Evolutionary conservation across 2,888 invertebrate species (phyloP).

Genomic region (Mamestra brassicae): DNA sequence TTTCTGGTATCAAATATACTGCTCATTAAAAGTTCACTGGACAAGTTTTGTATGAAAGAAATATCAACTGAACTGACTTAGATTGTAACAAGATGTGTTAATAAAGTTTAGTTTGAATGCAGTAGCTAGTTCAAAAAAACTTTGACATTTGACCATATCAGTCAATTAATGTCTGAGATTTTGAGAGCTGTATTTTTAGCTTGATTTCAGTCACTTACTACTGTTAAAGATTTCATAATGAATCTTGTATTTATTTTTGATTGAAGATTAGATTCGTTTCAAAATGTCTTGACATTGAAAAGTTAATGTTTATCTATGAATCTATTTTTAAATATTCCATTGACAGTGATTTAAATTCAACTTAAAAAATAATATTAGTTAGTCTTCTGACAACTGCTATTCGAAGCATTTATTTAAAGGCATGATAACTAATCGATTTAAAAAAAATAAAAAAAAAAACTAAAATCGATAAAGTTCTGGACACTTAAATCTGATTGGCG

Average conservation of each 20-base stretch:
- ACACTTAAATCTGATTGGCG: constrained; percentile 28
- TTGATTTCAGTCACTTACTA: constrained; percentile 14
- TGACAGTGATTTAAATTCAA: neutral
- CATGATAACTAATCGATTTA: constrained; percentile 10
- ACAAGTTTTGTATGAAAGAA: constrained; percentile 46
- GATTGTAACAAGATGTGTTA: constrained; percentile 52
- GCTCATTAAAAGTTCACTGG: constrained; percentile 74
- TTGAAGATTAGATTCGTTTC: constrained; percentile 14
- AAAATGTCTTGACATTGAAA: constrained; percentile 9
- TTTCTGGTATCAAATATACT: constrained; percentile 68
- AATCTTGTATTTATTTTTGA: constrained; percentile 18
- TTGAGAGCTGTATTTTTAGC: constrained; percentile 28
- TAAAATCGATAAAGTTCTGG: constrained; percentile 23
- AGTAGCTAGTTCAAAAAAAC: constrained; percentile 35
- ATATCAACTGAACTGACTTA: constrained; percentile 25
- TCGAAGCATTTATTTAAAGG: neutral
- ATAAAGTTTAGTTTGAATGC: constrained; percentile 42
- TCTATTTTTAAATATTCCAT: neutral
- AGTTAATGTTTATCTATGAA: neutral
- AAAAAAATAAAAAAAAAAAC: neutral
- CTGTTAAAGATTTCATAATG: constrained; percentile 2
- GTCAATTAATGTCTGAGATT: constrained; percentile 30
- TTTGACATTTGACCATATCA: constrained; percentile 37
- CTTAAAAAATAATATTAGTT: neutral
- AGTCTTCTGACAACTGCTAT: neutral